Conservation (phyloP, 2,113 vertebrate genomes). For the Petrocephalus zakoni region DNA sequence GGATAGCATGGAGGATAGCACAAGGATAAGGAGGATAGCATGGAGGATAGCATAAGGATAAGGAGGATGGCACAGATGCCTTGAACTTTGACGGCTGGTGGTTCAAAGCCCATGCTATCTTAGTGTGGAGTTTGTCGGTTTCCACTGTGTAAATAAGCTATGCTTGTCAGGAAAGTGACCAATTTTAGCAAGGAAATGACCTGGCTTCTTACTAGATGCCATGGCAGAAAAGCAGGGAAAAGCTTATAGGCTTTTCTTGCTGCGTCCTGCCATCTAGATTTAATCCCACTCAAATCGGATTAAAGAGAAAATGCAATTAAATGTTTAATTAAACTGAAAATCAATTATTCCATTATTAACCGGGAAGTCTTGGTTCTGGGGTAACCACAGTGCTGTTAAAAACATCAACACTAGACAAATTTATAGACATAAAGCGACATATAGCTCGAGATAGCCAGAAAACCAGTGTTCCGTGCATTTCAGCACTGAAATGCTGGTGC, state of each 20-base stretch:
- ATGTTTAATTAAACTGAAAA: constrained; percentile 5
- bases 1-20: too few relatives aligned
- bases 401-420: neutral
- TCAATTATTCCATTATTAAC: neutral
- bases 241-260: neutral
- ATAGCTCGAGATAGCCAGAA: neutral
- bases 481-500: neutral
- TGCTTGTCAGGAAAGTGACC: neutral
- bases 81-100: neutral
- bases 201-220: neutral
- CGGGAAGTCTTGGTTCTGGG: neutral
- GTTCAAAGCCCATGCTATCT: neutral
- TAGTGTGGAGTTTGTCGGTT: neutral
- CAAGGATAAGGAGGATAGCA: too few relatives aligned
- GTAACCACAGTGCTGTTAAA: neutral
- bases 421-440: neutral
- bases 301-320: neutral
- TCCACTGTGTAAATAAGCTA: neutral
- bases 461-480: neutral
- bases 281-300: neutral
- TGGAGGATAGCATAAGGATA: too few relatives aligned
- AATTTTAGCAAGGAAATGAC: neutral
- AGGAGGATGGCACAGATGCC: neutral
- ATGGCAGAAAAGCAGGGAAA: neutral
- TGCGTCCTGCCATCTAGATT: neutral